Evolutionary conservation across 2,113 vertebrate species (phyloP).

Genomic region (Hemiscyllium ocellatum): DNA sequence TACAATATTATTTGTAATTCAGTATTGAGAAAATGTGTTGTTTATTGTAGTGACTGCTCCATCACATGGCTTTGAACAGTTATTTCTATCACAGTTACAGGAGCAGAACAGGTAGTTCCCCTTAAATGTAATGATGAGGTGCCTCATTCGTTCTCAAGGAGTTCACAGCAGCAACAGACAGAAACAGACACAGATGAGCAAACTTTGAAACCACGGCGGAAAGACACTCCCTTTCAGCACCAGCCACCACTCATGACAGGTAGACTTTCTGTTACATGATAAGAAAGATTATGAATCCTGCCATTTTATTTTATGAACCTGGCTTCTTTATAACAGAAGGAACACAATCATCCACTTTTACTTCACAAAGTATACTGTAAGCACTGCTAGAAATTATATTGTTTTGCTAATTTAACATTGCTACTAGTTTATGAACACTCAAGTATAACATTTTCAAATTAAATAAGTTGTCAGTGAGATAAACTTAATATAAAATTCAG

Average conservation of each 20-base stretch:
- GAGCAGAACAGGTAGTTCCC: constrained; percentile 41
- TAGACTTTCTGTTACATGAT: constrained; percentile 41
- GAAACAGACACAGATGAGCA: constrained; percentile 42
- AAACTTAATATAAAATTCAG: neutral
- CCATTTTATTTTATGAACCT: neutral
- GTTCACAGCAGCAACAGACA: neutral
- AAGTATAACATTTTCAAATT: neutral
- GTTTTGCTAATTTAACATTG: constrained; percentile 14
- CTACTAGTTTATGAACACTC: neutral
- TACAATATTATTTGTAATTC: neutral
- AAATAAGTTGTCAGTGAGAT: neutral
- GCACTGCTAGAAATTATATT: neutral
- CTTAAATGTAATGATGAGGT: constrained; percentile 39
- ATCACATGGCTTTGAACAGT: constrained; percentile 30
- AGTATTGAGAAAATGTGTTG: neutral
- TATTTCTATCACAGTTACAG: constrained; percentile 43
- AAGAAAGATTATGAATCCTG: neutral
- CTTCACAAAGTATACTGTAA: neutral
- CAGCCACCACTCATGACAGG: constrained; percentile 47
- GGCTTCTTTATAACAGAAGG: neutral
- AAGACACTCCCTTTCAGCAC: constrained; percentile 46
- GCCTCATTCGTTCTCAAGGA: constrained; percentile 40
- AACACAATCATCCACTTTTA: neutral
- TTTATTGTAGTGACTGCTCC: constrained; percentile 13
- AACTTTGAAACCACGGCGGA: constrained; percentile 36